Conservation (phyloP, 2,797 vertebrate species). For the Oryzias dopingdopingensis region DNA sequence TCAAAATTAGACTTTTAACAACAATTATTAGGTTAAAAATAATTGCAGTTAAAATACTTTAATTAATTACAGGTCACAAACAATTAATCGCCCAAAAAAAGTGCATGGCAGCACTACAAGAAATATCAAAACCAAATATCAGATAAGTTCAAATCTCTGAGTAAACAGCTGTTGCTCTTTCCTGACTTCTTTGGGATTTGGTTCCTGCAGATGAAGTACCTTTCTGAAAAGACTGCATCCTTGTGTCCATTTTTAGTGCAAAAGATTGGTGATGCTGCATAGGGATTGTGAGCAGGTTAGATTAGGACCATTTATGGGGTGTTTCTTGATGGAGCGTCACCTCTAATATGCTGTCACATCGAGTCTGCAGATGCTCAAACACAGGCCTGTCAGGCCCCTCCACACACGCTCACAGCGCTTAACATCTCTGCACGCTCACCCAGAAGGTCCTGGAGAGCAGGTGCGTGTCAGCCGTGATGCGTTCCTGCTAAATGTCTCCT, state of each 20-base stretch:
- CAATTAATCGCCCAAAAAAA: no score
- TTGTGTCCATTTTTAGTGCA: not conserved
- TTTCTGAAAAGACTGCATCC: not conserved
- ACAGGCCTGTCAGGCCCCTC: conserved; percentile 16
- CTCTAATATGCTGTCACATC: conserved; percentile 29
- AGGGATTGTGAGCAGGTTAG: conserved; percentile 6
- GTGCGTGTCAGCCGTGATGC: conserved; percentile 84
- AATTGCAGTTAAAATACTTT: no score
- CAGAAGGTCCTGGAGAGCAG: conserved; percentile 84
- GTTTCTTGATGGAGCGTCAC: conserved; percentile 43
- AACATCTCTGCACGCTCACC: conserved; percentile 12
- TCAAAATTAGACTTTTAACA: no score
- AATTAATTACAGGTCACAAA: no score
- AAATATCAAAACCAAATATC: no score
- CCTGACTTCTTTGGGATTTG: not conserved
- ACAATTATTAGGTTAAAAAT: no score
- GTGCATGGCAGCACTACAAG: no score
- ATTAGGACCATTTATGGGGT: conserved; percentile 37
- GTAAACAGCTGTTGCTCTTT: no score
- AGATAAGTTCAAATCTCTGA: no score
- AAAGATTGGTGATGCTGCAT: not conserved
- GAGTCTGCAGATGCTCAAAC: conserved; percentile 19
- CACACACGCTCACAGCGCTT: conserved; percentile 32
- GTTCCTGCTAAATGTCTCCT: conserved; percentile 88
- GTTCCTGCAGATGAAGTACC: not conserved